Percentiles rank a stretch among this genome's conserved stretches.
These are phyloP conservation scores for Nasonia giraulti DNA, from an alignment of 1,140 invertebrate species.

Conservation along the genomic window DNA sequence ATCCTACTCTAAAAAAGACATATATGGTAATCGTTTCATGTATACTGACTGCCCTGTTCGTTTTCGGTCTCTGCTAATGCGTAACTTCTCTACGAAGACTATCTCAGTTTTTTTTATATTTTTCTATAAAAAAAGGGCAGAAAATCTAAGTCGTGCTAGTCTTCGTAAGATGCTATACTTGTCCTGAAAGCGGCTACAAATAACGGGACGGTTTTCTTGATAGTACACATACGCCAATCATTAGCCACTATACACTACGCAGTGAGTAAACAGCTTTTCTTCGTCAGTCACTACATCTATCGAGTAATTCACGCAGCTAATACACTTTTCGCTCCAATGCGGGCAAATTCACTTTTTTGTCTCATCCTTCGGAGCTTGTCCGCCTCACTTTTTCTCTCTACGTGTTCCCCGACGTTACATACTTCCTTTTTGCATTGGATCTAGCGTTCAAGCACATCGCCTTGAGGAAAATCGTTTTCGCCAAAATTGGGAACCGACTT, in stretches of 20 bases:
- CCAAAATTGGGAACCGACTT: neutral
- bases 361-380: neutral
- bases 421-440: neutral
- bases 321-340: neutral
- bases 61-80: too few relatives aligned
- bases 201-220: neutral
- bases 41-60: too few relatives aligned
- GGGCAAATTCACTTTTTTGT: neutral
- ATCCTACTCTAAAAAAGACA: too few relatives aligned
- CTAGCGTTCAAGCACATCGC: neutral
- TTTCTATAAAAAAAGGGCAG: too few relatives aligned
- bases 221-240: neutral
- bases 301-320: neutral
- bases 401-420: neutral
- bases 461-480: slow-evolving; percentile 26
- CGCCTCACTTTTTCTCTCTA: neutral
- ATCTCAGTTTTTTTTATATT: too few relatives aligned
- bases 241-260: neutral
- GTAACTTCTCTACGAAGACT: too few relatives aligned
- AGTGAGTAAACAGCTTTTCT: too few relatives aligned
- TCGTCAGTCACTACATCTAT: neutral
- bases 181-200: too few relatives aligned
- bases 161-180: too few relatives aligned
- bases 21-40: too few relatives aligned
- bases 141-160: too few relatives aligned